Evolutionary conservation across 2,888 invertebrate genomes (phyloP), one percentile per base, ranked within the genome.

Genomic region (Rhyacophila evoluta): DNA sequence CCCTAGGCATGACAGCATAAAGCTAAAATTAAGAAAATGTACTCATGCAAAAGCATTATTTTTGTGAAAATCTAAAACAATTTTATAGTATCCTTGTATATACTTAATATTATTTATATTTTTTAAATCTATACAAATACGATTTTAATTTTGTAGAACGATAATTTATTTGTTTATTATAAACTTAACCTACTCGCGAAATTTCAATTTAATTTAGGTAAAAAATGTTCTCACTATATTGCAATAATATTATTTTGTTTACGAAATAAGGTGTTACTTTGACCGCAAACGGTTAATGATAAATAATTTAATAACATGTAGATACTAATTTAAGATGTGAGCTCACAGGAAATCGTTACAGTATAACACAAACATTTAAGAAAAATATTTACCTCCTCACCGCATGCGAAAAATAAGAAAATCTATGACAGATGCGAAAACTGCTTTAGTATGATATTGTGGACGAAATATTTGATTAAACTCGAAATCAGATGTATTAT

Each of bases 321-420:
- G 33, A 36, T 29, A 37, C 74, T 74, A 68, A 74, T 74, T 74
- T 68, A 37, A 33, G 67, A 67, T 27, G 33, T 55, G 36, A 41
- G 29, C 29, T 74, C 74, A 68, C 25, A 33, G 55, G 33, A 74
- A 74, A 74, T 74, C 36, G 19, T 36, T 12, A 68, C 12, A 29
- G 19, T 15, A 67, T 67, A 68, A 74, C 68, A 33, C 27, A 67
- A 74, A 67, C 74, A 74, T 67, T 33, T 29, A n/a, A 74, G 27
- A 67, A 36, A 74, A 74, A 74, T 74, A 74, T 74, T 74, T 28
- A 67, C 74, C 29, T 41, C 11, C 33, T 33, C 29, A 15, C 28
- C 38, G n/a, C 28, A 69, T 69, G 38, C 55, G 74, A 19, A 67
- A 28, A 70, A 38, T 15, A 67, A 12, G n/a, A 41, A 73, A 69